Evolutionary conservation across 2,888 invertebrate genomes (phyloP).

Genomic region (Tillus elongatus): DNA sequence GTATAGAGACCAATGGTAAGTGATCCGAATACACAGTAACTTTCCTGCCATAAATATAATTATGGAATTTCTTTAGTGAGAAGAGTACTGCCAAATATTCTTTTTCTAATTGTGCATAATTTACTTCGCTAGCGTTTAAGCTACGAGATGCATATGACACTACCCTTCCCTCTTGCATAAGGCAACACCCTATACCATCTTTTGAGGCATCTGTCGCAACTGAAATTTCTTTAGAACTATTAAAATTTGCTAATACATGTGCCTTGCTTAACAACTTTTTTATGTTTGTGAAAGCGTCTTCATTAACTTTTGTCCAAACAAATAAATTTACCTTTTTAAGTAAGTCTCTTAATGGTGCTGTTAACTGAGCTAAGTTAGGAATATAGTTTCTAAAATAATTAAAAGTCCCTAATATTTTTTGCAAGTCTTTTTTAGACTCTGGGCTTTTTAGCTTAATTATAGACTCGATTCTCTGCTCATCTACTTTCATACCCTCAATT

Average conservation of each 20-base stretch:
- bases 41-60: slow-evolving; percentile 27
- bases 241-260: slow-evolving; percentile 17
- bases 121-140: slow-evolving; percentile 19
- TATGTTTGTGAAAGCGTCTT: slow-evolving; percentile 13
- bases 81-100: slow-evolving; percentile 30
- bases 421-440: slow-evolving; percentile 16
- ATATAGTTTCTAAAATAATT: slow-evolving; percentile 20
- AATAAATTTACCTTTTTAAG: slow-evolving; percentile 16
- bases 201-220: slow-evolving; percentile 19
- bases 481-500: slow-evolving; percentile 16
- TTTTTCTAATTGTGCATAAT: slow-evolving; percentile 32
- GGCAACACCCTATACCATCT: slow-evolving; percentile 16
- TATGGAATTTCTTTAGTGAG: slow-evolving; percentile 26
- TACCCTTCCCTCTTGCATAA: slow-evolving; percentile 19
- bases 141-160: slow-evolving; percentile 17
- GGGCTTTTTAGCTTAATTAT: slow-evolving; percentile 16
- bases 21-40: slow-evolving; percentile 26
- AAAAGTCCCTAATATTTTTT: slow-evolving; percentile 19
- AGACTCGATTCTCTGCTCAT: slow-evolving; percentile 15
- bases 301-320: slow-evolving; percentile 14
- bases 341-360: slow-evolving; percentile 18
- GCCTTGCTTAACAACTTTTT: slow-evolving; percentile 13
- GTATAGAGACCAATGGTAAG: slow-evolving; percentile 24
- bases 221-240: slow-evolving; percentile 14
- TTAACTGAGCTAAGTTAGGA: slow-evolving; percentile 19